Base-by-base conservation (phyloP, 2,888 invertebrate genomes). In the Drosophila pseudotakahashii region DNA sequence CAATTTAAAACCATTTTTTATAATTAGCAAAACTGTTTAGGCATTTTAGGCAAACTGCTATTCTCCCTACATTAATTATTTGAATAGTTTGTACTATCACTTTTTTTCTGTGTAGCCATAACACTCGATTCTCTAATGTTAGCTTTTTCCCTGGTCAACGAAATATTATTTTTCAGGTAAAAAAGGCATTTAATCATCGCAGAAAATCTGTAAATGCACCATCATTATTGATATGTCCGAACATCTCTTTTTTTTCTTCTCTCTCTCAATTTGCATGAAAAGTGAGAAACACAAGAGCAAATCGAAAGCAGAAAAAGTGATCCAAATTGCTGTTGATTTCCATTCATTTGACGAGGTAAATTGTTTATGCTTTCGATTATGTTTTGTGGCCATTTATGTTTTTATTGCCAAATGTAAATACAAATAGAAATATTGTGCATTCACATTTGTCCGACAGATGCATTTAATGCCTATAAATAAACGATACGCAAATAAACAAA, bases 371-470 rank as follows among this genome's bases (percentile, higher is more conserved):
- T 47, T 66, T 45, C 47, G 64, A 66, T 53, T 47, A 19, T 66
- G 66, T 53, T 63, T 16, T 61, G 62, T 61, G 62, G 52, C 23
- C 64, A 19, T 66, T 66, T 66, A 52, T 52, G 66, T 66, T 67
- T 54, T 59, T 32, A 59, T 54, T 54, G n/a, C 66, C 13, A 36
- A 41, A 66, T 47, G 67, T 66, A 66, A 66, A 66, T 37, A 47
- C 52, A 47, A 66, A 47, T 45, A 66, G 1, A 30, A 32, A 63
- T 30, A 16, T 34, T 32, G 62, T 9, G 47, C 62, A 41, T 11
- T 48, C 36, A 19, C 44, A 57, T 23, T 14, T 19, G 37, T 7
- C 32, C 37, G 66, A 41, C 67, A 67, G 47, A 37, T 54, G 72
- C 55, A 52, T 44, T 47, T 47, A 55, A 44, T 34, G 72, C 58